Evolutionary conservation across 2,113 vertebrate genomes (phyloP), one percentile per base, ranked within the genome.

Genomic region (Hemibagrus wyckioides): DNA sequence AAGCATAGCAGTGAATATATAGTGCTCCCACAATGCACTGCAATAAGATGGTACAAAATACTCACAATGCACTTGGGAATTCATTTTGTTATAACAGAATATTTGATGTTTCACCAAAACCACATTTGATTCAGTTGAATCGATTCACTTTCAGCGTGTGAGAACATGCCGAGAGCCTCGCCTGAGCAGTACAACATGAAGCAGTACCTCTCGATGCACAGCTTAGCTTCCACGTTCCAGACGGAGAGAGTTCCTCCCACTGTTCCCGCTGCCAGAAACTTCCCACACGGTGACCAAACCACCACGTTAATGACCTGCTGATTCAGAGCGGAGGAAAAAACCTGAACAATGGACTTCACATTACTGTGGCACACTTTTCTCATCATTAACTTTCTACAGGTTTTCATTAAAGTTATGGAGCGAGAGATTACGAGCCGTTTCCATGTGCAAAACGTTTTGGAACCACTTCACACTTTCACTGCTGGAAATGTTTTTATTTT

Each of bases 271-370:
- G 97, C 97, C 93, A 99, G 92, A 91, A 96, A 96, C 52, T 90
- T 92, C 30, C 97, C 97, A 91, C 97, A 98, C 0, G 97, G 96
- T 90, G 98, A 99, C 98, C 98, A 99, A 85, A 94, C 92, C 87
- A 97, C 95, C 89, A 98, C 93, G 90, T 97, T 99, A 87, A 99
- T 89, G 39, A 95, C 92, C 98, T 99, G 92, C 85, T 71, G 69
- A 86, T 19, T 82, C 41, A 81, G 67, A 84, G 67, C 23, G 28
- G 1, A 28, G 14, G 39, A 59, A 73, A 85, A 85, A 48, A 88
- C 71, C 48, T 21, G 56, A 71, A 69, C 25, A 71, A 67, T 19
- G 36, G 15, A 4, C 21, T 77, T 30, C 17, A 79, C 50, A 48
- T 81, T 17, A 87, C 28, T 44, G 44, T 48, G 7, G 54, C 36